Evolutionary conservation across 2,888 invertebrate species (phyloP).

Genomic region (Molorchus minor): DNA sequence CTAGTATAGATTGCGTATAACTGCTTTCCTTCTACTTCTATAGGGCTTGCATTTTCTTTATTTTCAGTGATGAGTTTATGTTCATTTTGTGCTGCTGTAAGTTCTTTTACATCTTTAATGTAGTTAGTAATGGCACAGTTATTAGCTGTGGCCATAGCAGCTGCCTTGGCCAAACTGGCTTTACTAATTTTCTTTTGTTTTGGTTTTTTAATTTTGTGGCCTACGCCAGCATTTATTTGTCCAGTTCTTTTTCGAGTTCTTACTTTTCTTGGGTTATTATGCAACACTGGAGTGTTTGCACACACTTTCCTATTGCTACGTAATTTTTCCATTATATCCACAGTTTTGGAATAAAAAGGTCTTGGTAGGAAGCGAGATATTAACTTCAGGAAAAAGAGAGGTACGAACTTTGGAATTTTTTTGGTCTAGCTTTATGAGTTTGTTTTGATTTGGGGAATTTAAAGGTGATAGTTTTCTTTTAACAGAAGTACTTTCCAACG

Average conservation of each 20-base stretch:
- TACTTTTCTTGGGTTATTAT: constrained; percentile 25
- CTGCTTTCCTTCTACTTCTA: constrained; percentile 26
- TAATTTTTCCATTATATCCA: constrained; percentile 37
- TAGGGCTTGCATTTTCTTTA: constrained; percentile 34
- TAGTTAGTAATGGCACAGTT: constrained; percentile 50
- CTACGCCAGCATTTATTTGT: constrained; percentile 73
- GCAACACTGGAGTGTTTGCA: constrained; percentile 18
- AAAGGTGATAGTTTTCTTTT: constrained; percentile 42
- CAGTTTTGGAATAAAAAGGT: constrained; percentile 67
- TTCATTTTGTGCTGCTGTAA: constrained; percentile 32
- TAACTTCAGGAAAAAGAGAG: constrained; percentile 56
- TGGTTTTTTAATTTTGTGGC: constrained; percentile 71
- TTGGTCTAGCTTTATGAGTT: constrained; percentile 38
- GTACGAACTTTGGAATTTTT: constrained; percentile 59
- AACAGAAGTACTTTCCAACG: constrained; percentile 36
- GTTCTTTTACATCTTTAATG: constrained; percentile 40
- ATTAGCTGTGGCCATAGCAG: constrained; percentile 52
- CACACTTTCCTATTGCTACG: constrained; percentile 12
- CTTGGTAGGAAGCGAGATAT: constrained; percentile 65
- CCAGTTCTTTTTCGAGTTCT: constrained; percentile 54
- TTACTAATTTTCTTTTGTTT: constrained; percentile 61
- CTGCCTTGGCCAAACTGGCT: constrained; percentile 46
- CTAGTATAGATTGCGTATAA: constrained; percentile 3
- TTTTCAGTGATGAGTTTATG: constrained; percentile 28
- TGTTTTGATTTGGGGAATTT: constrained; percentile 39